These are phyloP conservation scores for Peromyscus leucopus DNA, from an alignment of 2,113 vertebrate species.

Conservation along the genomic window DNA sequence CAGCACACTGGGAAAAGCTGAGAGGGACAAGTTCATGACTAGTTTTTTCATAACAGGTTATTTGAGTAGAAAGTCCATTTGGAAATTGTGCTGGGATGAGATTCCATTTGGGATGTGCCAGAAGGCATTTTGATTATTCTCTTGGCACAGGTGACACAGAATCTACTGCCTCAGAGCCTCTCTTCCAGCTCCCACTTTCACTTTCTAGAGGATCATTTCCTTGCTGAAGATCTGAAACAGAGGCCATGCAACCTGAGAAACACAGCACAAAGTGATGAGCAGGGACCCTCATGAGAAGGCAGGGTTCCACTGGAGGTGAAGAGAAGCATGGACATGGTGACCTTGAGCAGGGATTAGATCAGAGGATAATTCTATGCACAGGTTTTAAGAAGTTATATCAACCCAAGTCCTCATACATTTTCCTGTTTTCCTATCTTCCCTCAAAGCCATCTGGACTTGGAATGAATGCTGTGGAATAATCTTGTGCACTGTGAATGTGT, in stretches of 20 bases:
- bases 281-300: neutral
- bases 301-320: fast-evolving
- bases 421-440: neutral
- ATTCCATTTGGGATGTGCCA: slow-evolving; percentile 82
- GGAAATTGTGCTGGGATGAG: slow-evolving; percentile 82
- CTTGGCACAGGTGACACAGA: slow-evolving; percentile 86
- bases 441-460: neutral
- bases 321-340: neutral
- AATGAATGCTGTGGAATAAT: too few species aligned
- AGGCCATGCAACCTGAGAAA: slow-evolving; percentile 82
- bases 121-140: slow-evolving; percentile 84
- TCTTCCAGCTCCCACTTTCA: slow-evolving; percentile 32
- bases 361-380: neutral
- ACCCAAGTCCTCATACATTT: neutral
- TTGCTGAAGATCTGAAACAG: neutral
- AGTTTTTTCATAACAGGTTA: slow-evolving; percentile 88
- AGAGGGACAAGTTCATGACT: slow-evolving; percentile 69
- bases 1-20: neutral
- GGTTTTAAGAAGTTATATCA: neutral
- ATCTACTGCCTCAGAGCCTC: slow-evolving; percentile 80
- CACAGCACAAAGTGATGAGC: neutral
- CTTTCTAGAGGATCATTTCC: slow-evolving; percentile 52
- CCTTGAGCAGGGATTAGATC: neutral
- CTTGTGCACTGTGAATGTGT: too few species aligned
- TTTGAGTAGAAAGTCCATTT: slow-evolving; percentile 83